phyloP scores from a whole-genome alignment of 2,888 invertebrate species.

The Calameuta pallipes region DNA sequence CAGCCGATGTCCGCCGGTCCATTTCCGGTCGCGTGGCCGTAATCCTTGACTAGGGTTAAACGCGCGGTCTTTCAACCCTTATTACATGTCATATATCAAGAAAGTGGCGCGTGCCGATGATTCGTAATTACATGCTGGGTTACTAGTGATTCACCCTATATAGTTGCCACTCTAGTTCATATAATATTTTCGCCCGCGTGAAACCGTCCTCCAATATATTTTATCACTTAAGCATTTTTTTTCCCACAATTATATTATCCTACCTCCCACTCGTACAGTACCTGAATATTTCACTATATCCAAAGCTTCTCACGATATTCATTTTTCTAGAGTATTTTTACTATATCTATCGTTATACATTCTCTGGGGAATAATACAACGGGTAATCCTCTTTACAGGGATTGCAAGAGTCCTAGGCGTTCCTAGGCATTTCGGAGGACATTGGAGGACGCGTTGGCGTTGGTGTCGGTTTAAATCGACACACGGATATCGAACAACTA shows the following conservation, averaged over 20 bases:
- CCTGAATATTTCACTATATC: too few relatives aligned
- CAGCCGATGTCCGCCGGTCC: background rate
- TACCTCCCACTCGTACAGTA: too few relatives aligned
- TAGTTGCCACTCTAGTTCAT: background rate
- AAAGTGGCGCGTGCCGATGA: conserved; percentile 35
- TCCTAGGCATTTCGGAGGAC: too few relatives aligned
- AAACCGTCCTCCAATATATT: too few relatives aligned
- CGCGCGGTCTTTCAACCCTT: conserved; percentile 29
- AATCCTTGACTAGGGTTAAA: conserved; percentile 28
- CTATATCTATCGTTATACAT: too few relatives aligned
- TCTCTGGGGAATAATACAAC: too few relatives aligned
- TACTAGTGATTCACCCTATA: conserved; percentile 5
- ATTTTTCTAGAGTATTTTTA: too few relatives aligned
- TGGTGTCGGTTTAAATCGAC: conserved; percentile 53
- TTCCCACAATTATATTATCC: too few relatives aligned
- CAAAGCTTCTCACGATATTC: too few relatives aligned
- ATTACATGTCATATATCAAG: conserved; percentile 41
- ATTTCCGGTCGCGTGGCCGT: conserved; percentile 46
- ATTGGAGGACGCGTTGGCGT: conserved; percentile 12
- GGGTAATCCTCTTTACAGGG: too few relatives aligned
- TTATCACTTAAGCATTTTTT: too few relatives aligned
- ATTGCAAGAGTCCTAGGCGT: too few relatives aligned
- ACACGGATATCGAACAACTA: conserved; percentile 51
- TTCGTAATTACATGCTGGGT: conserved; percentile 5
- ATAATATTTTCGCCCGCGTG: background rate